Base-by-base conservation (phyloP, 2,888 invertebrate genomes). In the Coecobrya sp. region DNA sequence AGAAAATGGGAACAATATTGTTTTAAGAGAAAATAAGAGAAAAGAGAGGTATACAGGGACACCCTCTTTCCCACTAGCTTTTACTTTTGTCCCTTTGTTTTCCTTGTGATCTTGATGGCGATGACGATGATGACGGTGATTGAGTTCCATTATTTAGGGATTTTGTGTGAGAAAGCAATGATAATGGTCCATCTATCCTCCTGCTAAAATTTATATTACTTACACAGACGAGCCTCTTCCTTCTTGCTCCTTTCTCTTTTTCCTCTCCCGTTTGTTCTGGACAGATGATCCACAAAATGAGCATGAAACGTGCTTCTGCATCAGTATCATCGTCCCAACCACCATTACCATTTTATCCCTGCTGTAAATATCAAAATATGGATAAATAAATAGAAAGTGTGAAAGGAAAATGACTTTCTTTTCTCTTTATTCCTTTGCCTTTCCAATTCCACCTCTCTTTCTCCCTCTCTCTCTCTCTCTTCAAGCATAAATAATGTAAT, bases 401-500 rank as follows among this genome's bases (percentile, higher is more conserved):
- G 90, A 86, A 86, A 86, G 90, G 90, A 86, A 90, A 90, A 85
- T 90, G 79, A 45, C 42, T 45, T 70, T 59, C 49, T 45, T 62
- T 45, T 91, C 85, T 89, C 81, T 65, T 25, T 45, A 30, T 55
- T 10, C n/a, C 36, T 36, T 55, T 86, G 36, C 42, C 36, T 79
- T 52, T 27, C 27, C 52, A 79, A 79, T 79, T n/a, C 52, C n/a
- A 73, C 13, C 11, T 27, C 10, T 8, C 10, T 52, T 22, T 22
- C 76, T 11, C 42, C 0, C 59, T 27, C 52, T 30, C 55, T 1
- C 59, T 55, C 27, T 16, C 81, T 85, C 42, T 42, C 45, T 62
- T 92, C 84, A 82, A 87, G 87, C 91, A 92, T 92, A 87, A 87
- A 87, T 92, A 92, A 92, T 87, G 84, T 76, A 92, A 91, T 91